phyloP scores from a whole-genome alignment of 2,888 invertebrate species.

The Xanthia icteritia region DNA sequence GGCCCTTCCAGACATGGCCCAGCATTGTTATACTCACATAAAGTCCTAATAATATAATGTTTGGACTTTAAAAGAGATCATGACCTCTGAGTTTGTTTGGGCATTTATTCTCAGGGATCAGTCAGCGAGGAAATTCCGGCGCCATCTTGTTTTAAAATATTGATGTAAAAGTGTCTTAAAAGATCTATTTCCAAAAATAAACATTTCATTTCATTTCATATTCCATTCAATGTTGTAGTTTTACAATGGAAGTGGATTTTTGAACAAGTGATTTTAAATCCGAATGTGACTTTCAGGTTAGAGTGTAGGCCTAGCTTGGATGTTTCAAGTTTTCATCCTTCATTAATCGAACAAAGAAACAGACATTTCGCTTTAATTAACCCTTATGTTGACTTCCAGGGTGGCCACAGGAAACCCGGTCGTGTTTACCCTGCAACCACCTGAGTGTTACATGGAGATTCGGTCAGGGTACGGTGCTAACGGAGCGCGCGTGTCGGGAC shows the following conservation, averaged over 20 bases:
- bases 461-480: conserved; percentile 96
- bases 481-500: conserved; percentile 96
- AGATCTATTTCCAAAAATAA: no score
- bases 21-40: no score
- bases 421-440: conserved; percentile 97
- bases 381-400: conserved; percentile 86
- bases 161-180: no score
- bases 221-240: background rate
- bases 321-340: background rate
- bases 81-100: no score
- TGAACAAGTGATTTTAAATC: background rate
- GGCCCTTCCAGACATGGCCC: no score
- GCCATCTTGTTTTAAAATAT: no score
- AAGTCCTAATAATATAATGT: no score
- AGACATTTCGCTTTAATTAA: background rate
- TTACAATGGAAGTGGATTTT: background rate
- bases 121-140: no score
- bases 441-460: conserved; percentile 99
- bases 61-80: no score
- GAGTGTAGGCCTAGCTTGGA: background rate
- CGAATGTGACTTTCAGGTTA: background rate
- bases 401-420: conserved; percentile 98
- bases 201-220: no score
- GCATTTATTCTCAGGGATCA: no score
- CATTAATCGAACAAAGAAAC: background rate